These are phyloP conservation scores for Camelus dromedarius DNA, from an alignment of 2,113 vertebrate species.

Conservation along the genomic window DNA sequence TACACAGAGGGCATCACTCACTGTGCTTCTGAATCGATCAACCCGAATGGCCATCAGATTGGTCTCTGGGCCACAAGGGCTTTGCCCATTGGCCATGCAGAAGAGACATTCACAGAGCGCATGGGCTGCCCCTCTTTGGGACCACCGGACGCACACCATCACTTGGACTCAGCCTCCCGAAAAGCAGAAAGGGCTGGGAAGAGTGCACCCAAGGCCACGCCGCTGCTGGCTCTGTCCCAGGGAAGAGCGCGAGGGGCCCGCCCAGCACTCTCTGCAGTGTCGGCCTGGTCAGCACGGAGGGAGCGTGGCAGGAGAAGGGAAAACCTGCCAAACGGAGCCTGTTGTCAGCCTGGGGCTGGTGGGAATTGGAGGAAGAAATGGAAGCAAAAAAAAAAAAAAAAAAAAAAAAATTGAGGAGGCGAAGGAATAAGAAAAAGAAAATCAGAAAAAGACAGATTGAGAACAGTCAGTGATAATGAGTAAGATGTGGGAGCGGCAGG, in stretches of 20 bases:
- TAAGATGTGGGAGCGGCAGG: constrained; percentile 28
- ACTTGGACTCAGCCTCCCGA: not conserved
- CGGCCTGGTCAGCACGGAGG: not conserved
- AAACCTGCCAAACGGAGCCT: not conserved
- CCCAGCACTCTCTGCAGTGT: not conserved
- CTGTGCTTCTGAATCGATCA: not conserved
- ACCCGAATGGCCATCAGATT: not conserved
- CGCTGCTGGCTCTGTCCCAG: no score
- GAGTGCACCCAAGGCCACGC: not conserved
- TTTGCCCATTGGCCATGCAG: not conserved
- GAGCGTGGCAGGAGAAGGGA: not conserved
- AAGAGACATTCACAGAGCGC: not conserved
- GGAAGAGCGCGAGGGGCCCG: not conserved
- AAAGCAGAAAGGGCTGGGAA: not conserved
- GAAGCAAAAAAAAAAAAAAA: not conserved
- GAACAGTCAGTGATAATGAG: constrained; percentile 76
- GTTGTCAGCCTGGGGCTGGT: not conserved
- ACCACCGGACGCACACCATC: not conserved
- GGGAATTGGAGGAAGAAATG: not conserved
- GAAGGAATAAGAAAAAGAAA: constrained; percentile 64
- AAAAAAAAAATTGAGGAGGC: constrained; percentile 42
- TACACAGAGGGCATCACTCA: not conserved
- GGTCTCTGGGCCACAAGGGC: not conserved
- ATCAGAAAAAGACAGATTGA: constrained; percentile 74
- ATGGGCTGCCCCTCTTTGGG: fast-evolving